phyloP scores from a whole-genome alignment of 2,113 vertebrate species.

The Rhizomys pruinosus region DNA sequence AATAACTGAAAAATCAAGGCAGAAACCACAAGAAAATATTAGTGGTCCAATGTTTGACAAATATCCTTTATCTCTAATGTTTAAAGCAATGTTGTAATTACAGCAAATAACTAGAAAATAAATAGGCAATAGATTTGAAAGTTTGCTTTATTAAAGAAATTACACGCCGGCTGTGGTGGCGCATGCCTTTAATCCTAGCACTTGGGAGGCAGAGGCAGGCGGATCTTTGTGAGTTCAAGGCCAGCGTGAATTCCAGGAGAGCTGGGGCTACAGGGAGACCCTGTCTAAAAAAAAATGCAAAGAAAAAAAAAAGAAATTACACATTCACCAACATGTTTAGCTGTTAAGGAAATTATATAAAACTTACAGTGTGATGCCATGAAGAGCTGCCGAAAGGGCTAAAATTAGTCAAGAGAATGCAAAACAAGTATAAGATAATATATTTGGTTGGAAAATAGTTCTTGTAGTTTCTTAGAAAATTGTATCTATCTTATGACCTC shows the following conservation, averaged over 20 bases:
- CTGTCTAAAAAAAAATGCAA: too few species aligned
- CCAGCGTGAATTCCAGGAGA: too few species aligned
- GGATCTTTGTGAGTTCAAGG: too few species aligned
- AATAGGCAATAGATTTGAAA: background rate
- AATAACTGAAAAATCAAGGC: background rate
- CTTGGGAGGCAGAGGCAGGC: too few species aligned
- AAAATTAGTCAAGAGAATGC: background rate
- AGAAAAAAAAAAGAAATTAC: background rate
- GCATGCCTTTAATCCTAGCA: too few species aligned
- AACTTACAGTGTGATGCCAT: background rate
- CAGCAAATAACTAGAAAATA: background rate
- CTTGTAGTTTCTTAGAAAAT: background rate
- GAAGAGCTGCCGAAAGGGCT: background rate
- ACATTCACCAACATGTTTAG: background rate
- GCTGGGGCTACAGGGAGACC: too few species aligned
- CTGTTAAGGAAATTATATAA: background rate
- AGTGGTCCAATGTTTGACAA: constrained; percentile 2
- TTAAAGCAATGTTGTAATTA: background rate
- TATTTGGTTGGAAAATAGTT: background rate
- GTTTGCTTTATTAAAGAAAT: background rate
- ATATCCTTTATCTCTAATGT: background rate
- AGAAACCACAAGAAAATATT: background rate
- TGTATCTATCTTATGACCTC: background rate
- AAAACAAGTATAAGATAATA: background rate
- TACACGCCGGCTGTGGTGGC: too few species aligned